Evolutionary conservation across 2,113 vertebrate genomes (phyloP).

Genomic region (Nesoenas mayeri): DNA sequence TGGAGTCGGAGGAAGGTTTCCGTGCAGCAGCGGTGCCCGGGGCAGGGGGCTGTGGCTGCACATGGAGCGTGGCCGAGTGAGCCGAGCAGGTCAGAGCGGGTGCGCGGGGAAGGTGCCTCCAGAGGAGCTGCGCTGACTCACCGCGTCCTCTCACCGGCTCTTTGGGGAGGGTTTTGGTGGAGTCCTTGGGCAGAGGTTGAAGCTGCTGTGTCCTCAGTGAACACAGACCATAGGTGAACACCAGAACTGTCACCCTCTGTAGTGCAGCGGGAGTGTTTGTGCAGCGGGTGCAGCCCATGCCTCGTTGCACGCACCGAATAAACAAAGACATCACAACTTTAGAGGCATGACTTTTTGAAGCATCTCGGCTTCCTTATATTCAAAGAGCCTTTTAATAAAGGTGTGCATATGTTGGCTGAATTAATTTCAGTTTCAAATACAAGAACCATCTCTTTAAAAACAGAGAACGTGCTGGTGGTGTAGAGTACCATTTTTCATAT

Average conservation of each 20-base stretch:
- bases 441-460: not conserved
- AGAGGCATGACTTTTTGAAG: not conserved
- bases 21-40: not conserved
- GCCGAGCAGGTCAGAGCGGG: not conserved
- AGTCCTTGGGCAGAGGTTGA: not conserved
- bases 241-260: not conserved
- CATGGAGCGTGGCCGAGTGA: not conserved
- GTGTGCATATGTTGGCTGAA: not conserved
- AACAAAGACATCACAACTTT: not conserved
- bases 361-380: not conserved
- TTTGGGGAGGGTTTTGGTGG: fast-evolving
- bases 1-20: not conserved
- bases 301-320: not conserved
- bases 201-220: not conserved
- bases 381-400: not conserved
- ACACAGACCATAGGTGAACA: fast-evolving
- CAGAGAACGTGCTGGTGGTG: not conserved
- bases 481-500: not conserved
- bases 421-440: not conserved
- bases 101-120: not conserved
- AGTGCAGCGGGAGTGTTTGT: not conserved
- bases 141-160: not conserved
- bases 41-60: not conserved
- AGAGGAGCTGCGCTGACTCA: not conserved
- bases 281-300: not conserved